These are phyloP conservation scores for Anolis carolinensis DNA, from an alignment of 2,113 vertebrate genomes.

Conservation along the genomic window DNA sequence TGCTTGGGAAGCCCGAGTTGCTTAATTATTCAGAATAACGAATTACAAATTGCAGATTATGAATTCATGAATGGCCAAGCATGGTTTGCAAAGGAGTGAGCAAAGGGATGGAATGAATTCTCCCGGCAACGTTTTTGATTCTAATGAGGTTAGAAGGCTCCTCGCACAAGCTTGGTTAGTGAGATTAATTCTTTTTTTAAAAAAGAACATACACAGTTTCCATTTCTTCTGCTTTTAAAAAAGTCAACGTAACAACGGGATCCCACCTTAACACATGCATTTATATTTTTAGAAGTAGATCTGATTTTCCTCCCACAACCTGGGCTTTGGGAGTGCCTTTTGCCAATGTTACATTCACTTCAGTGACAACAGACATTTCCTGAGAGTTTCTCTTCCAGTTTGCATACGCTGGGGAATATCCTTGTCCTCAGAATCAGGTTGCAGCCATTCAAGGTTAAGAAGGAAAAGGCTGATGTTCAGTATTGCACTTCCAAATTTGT, in stretches of 20 bases:
- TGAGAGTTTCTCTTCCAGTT: neutral
- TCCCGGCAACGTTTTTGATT: conserved; percentile 10
- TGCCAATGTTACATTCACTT: neutral
- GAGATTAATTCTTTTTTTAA: neutral
- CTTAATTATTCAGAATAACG: conserved; percentile 34
- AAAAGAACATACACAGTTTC: neutral
- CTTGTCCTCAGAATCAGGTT: conserved; percentile 28
- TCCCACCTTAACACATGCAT: neutral
- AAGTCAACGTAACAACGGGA: neutral
- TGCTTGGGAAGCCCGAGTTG: conserved; percentile 12
- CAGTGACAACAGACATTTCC: conserved; percentile 5
- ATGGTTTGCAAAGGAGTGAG: neutral
- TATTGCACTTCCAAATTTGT: too few relatives aligned
- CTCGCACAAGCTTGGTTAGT: neutral
- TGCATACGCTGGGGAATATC: neutral
- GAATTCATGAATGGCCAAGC: conserved; percentile 29
- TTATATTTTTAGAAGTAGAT: conserved; percentile 13
- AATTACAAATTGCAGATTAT: conserved; percentile 34
- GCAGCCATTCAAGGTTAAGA: neutral
- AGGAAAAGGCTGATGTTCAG: neutral
- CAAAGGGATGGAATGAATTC: conserved; percentile 3
- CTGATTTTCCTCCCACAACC: neutral
- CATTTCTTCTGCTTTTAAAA: neutral
- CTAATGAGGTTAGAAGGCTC: neutral
- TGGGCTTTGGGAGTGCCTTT: neutral